These are phyloP conservation scores for Lineus longissimus DNA, from an alignment of 1,140 invertebrate genomes.

Conservation along the genomic window DNA sequence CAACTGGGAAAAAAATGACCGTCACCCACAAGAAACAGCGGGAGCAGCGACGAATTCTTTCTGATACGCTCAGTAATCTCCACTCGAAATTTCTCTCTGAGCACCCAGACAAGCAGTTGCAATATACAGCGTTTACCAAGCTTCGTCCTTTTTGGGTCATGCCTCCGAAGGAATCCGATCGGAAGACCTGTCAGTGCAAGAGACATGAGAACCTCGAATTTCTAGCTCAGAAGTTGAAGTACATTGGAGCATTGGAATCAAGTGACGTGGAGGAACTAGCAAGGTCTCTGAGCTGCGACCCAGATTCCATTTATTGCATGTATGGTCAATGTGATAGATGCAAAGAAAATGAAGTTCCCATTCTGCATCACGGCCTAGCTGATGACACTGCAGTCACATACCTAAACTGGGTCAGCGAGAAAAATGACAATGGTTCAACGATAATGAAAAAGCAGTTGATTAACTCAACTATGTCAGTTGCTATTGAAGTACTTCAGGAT, in stretches of 20 bases:
- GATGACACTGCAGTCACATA: slow-evolving; percentile 3
- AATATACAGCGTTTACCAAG: slow-evolving; percentile 18
- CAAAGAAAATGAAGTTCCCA: slow-evolving; percentile 8
- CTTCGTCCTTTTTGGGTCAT: slow-evolving; percentile 19
- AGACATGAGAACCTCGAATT: slow-evolving; percentile 16
- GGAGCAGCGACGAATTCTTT: slow-evolving; percentile 18
- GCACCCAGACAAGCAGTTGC: slow-evolving; percentile 3
- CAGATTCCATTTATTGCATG: slow-evolving; percentile 17
- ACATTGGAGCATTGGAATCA: slow-evolving; percentile 2
- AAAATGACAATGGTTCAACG: not conserved
- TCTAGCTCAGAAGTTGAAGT: slow-evolving; percentile 13
- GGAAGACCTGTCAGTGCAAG: slow-evolving; percentile 22
- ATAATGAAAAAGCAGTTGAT: slow-evolving; percentile 4
- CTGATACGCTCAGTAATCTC: too few relatives aligned
- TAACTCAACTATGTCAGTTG: not conserved
- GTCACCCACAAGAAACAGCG: slow-evolving; percentile 17
- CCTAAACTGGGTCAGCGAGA: slow-evolving; percentile 14
- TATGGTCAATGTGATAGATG: slow-evolving; percentile 21
- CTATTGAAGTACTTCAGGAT: slow-evolving; percentile 8
- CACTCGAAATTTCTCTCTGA: slow-evolving; percentile 18
- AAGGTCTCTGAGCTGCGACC: slow-evolving; percentile 6
- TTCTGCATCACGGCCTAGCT: not conserved
- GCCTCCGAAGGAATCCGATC: slow-evolving; percentile 11
- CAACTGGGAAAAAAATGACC: too few relatives aligned
- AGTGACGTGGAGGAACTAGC: slow-evolving; percentile 2